Conservation (phyloP, 1,140 invertebrate species). For the Ceratina australensis region DNA sequence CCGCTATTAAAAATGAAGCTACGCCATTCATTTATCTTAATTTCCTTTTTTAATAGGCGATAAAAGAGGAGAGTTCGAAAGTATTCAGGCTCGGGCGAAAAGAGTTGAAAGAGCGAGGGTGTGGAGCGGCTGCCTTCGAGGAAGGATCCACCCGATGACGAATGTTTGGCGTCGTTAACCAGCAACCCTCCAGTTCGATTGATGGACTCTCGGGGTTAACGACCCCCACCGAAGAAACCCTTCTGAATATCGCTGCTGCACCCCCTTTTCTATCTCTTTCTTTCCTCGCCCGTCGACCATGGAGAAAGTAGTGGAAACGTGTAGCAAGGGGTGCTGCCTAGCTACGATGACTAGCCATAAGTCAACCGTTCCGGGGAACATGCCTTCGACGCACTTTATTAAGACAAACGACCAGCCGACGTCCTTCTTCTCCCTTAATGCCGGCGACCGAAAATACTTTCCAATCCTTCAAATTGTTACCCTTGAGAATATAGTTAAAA, state of each 20-base stretch:
- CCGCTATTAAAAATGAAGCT: too few relatives aligned
- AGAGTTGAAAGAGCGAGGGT: conserved; percentile 13
- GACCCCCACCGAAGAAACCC: conserved; percentile 12
- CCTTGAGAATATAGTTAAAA: conserved; percentile 19
- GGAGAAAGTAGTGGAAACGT: conserved; percentile 27
- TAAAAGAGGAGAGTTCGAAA: neutral
- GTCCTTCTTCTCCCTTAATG: conserved; percentile 14
- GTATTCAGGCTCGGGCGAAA: neutral
- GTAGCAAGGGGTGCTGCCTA: conserved; percentile 29
- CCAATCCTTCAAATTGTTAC: conserved; percentile 44
- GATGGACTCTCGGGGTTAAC: conserved; percentile 54
- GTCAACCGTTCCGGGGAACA: conserved; percentile 50
- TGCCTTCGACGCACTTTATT: conserved; percentile 73
- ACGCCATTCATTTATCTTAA: neutral
- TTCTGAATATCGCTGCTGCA: conserved; percentile 44
- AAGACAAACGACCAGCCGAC: conserved; percentile 71
- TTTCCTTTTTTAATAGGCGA: conserved; percentile 15
- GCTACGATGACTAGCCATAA: conserved; percentile 67
- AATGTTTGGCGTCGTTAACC: conserved; percentile 55
- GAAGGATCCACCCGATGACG: conserved; percentile 44
- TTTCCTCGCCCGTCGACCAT: neutral
- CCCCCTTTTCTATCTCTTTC: neutral
- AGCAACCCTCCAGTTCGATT: conserved; percentile 47
- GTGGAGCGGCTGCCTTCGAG: neutral
- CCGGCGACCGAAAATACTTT: neutral